Evolutionary conservation across 92 coral and sea anemone genomes (phyloP).

Genomic region (Meandrina meandrites): DNA sequence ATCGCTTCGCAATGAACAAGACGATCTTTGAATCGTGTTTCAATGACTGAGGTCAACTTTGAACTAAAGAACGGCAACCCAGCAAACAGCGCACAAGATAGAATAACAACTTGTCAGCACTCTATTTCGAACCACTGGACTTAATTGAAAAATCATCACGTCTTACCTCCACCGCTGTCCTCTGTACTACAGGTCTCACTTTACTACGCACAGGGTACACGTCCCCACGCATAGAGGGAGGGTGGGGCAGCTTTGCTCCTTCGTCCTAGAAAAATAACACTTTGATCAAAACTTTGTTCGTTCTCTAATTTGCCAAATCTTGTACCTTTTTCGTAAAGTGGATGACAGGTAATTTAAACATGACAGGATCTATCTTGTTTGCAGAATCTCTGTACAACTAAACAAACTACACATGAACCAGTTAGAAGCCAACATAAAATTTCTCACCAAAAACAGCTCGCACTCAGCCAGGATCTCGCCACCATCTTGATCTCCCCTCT

Average conservation of each 20-base stretch:
- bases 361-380: no score
- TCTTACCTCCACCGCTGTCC: conserved; percentile 90
- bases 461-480: conserved; percentile 91
- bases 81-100: no score
- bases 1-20: background rate
- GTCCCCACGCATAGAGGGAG: conserved; percentile 74
- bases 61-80: no score
- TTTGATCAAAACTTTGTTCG: no score
- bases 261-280: conserved; percentile 70
- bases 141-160: background rate
- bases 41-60: background rate
- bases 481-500: conserved; percentile 72
- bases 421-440: background rate
- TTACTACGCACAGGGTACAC: conserved; percentile 89
- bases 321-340: background rate
- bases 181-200: conserved; percentile 92
- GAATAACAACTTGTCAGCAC: no score
- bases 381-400: background rate
- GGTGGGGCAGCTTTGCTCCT: conserved; percentile 94
- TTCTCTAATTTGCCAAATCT: background rate
- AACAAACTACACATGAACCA: no score
- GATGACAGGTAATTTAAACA: background rate
- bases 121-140: no score
- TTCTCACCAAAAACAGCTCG: conserved; percentile 90
- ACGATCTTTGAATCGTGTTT: background rate